Evolutionary conservation across 2,797 vertebrate genomes (phyloP), one percentile per base, ranked within the genome.

Genomic region (Lophotriccus pileatus): DNA sequence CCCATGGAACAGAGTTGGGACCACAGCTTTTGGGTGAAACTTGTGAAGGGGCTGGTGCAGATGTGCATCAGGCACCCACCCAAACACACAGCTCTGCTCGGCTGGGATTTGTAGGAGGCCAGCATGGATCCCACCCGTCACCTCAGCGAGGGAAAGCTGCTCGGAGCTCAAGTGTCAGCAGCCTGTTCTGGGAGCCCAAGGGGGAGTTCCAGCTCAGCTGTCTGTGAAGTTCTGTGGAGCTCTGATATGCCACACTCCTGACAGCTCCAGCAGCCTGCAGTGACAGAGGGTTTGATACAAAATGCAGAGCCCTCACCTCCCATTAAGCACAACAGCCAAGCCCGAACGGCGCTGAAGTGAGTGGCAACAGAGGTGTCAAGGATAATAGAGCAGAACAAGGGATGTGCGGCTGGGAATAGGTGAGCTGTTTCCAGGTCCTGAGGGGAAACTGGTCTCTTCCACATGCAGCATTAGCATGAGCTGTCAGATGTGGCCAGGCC

Each of bases 271-370:
- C 94, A 96, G 95, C 91, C 95, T 1, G 27, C 12, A 8, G 95
- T 90, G 95, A 96, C 91, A 97, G 77, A 84, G 85, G 70, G 67
- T 91, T 94, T 96, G 94, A 96, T 95, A 76, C 59, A 90, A 90
- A 88, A 89, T 84, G 93, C 94, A 92, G 91, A 94, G 67, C 91
- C 91, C 94, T 97, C 95, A 79, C 80, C 87, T 97, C 89, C 70
- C 80, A 82, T 96, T 96, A 96, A 90, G 52, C 85, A 86, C 73
- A 94, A 84, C 85, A 93, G 79, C 79, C 39, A 78, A 81, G 80
- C 87, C 79, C 0, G 0, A 49, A 59, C 94, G 94, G 89, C 91
- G 74, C 89, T 0, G 4, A 52, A 79, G 60, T 52, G 83, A 95
- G 77, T 90, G 91, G 89, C 77, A 70, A 43, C 44, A 76, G 95